phyloP scores from a whole-genome alignment of 1,140 invertebrate species.

The Yoshiicerus persimilis region DNA sequence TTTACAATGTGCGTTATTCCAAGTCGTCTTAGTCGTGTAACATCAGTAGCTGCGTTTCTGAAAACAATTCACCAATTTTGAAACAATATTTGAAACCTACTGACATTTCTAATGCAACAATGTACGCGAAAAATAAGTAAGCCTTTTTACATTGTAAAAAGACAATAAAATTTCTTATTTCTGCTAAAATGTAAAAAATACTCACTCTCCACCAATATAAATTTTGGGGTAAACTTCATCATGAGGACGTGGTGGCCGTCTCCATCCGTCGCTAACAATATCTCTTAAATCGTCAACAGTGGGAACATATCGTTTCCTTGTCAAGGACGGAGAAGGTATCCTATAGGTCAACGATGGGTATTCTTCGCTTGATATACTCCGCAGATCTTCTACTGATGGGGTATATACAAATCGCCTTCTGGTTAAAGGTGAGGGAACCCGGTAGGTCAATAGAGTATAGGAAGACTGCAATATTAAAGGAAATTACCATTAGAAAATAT shows the following conservation, averaged over 20 bases:
- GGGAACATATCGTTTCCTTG: not conserved
- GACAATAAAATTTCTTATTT: not conserved
- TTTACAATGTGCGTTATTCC: conserved; percentile 58
- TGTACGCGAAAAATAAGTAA: no score
- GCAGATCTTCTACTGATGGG: not conserved
- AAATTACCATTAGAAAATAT: not conserved
- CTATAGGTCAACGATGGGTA: not conserved
- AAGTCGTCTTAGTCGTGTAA: conserved; percentile 51
- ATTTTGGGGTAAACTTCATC: conserved; percentile 58
- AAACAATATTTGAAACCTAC: no score
- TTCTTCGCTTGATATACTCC: not conserved
- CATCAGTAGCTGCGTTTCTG: conserved; percentile 51
- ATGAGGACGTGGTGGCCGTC: conserved; percentile 40
- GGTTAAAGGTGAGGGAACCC: not conserved
- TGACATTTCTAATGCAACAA: no score
- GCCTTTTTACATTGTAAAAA: not conserved
- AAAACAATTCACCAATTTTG: not conserved
- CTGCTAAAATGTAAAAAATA: not conserved
- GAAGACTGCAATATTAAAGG: not conserved
- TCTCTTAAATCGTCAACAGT: conserved; percentile 26
- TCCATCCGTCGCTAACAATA: conserved; percentile 35
- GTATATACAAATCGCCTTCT: not conserved
- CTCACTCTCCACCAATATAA: conserved; percentile 57
- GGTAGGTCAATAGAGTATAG: not conserved
- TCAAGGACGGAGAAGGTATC: not conserved